These are phyloP conservation scores for Catostylus mosaicus DNA, from an alignment of 30 jellyfish, hydroid and myxozoan genomes.

Conservation along the genomic window DNA sequence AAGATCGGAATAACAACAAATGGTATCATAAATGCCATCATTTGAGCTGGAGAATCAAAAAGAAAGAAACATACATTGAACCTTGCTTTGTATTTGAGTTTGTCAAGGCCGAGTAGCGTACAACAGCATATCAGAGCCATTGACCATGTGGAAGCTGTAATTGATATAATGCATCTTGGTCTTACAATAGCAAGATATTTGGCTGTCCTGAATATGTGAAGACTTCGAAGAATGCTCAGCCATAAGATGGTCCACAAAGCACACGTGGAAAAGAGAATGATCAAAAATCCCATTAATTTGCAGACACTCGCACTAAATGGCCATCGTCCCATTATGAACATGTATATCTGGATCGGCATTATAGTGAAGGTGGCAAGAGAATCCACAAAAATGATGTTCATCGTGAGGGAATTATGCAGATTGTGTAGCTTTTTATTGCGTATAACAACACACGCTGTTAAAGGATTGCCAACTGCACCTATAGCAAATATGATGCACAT, in stretches of 20 bases:
- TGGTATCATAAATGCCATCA: slow-evolving; percentile 50
- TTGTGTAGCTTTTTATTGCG: slow-evolving; percentile 49
- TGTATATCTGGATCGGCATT: slow-evolving; percentile 34
- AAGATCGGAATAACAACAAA: slow-evolving; percentile 22
- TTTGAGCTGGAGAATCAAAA: slow-evolving; percentile 1
- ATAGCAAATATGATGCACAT: slow-evolving; percentile 35
- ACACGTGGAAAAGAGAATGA: slow-evolving; percentile 26
- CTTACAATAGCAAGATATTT: slow-evolving; percentile 17
- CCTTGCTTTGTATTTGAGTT: slow-evolving; percentile 34
- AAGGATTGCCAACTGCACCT: slow-evolving; percentile 61
- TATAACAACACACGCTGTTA: slow-evolving; percentile 26
- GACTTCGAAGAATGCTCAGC: slow-evolving; percentile 52
- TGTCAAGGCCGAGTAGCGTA: slow-evolving; percentile 15
- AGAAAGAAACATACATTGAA: slow-evolving; percentile 52
- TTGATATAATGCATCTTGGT: slow-evolving; percentile 25
- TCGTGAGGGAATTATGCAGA: slow-evolving; percentile 49
- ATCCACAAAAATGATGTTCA: slow-evolving; percentile 38
- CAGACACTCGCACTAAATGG: slow-evolving; percentile 21
- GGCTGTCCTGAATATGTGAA: slow-evolving; percentile 17
- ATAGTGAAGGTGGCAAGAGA: slow-evolving; percentile 31
- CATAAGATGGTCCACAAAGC: slow-evolving; percentile 56
- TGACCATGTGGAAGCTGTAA: slow-evolving; percentile 34
- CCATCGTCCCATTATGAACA: slow-evolving; percentile 48
- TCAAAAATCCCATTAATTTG: slow-evolving; percentile 17
- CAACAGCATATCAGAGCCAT: slow-evolving; percentile 19